These are phyloP conservation scores for Trichonephila inaurata DNA, from an alignment of 1,140 invertebrate genomes.

Conservation along the genomic window DNA sequence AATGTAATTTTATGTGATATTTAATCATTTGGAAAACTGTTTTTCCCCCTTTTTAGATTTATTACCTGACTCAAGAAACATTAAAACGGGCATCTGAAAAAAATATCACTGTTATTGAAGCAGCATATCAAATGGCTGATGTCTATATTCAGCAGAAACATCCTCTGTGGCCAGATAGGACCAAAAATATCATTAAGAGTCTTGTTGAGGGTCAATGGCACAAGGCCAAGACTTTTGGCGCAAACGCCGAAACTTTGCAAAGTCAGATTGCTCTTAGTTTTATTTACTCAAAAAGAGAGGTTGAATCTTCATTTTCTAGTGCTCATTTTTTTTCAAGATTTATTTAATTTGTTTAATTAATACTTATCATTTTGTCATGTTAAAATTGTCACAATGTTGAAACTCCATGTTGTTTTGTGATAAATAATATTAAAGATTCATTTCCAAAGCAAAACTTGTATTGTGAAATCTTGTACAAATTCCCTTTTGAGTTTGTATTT, in stretches of 20 bases:
- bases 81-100: slow-evolving; percentile 50
- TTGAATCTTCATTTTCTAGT: not conserved
- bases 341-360: too few relatives aligned
- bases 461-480: too few relatives aligned
- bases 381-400: too few relatives aligned
- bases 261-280: slow-evolving; percentile 46
- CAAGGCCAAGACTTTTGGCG: slow-evolving; percentile 68
- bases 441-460: too few relatives aligned
- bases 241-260: slow-evolving; percentile 69
- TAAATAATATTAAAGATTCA: too few relatives aligned
- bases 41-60: slow-evolving; percentile 33
- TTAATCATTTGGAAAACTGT: too few relatives aligned
- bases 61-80: slow-evolving; percentile 52
- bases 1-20: too few relatives aligned
- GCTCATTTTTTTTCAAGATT: not conserved
- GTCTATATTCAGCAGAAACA: slow-evolving; percentile 32
- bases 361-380: too few relatives aligned
- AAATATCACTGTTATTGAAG: slow-evolving; percentile 65
- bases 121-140: slow-evolving; percentile 54
- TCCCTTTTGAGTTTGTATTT: too few relatives aligned
- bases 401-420: too few relatives aligned
- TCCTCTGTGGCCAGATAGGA: slow-evolving; percentile 63
- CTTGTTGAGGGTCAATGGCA: slow-evolving; percentile 63
- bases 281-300: not conserved
- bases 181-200: slow-evolving; percentile 49